phyloP scores from a whole-genome alignment of 1,140 invertebrate genomes.

The Panagrolaimus sp. region DNA sequence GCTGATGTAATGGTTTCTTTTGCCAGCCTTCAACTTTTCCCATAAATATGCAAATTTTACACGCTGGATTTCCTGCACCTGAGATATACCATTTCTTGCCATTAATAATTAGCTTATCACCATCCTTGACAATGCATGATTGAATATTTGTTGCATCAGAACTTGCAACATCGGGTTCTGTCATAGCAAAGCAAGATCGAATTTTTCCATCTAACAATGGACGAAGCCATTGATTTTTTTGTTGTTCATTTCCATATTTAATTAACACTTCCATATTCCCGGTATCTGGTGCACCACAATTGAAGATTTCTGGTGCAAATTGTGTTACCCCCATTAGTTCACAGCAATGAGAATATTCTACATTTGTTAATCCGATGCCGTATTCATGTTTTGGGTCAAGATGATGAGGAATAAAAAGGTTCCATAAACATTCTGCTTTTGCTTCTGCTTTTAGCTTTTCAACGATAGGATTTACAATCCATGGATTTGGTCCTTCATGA shows the following conservation, averaged over 20 bases:
- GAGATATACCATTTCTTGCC: constrained; percentile 62
- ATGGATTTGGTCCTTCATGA: constrained; percentile 54
- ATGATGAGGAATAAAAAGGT: constrained; percentile 60
- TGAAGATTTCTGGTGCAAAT: constrained; percentile 57
- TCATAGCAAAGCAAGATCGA: constrained; percentile 62
- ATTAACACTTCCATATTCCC: constrained; percentile 63
- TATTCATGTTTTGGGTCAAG: constrained; percentile 59
- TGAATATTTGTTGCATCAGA: constrained; percentile 62
- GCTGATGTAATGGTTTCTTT: constrained; percentile 51
- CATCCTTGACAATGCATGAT: constrained; percentile 58
- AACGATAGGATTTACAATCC: constrained; percentile 43
- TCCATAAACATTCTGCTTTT: constrained; percentile 60
- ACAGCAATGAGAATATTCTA: constrained; percentile 62
- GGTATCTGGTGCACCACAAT: constrained; percentile 61
- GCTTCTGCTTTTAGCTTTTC: constrained; percentile 56
- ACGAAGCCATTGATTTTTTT: constrained; percentile 60
- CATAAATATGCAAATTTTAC: constrained; percentile 62
- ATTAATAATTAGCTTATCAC: constrained; percentile 61
- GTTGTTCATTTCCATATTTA: constrained; percentile 60
- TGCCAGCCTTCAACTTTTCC: constrained; percentile 58
- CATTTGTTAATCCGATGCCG: constrained; percentile 60
- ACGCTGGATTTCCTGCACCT: constrained; percentile 60
- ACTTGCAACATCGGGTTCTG: constrained; percentile 62
- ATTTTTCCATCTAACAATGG: constrained; percentile 61
- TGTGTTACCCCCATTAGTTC: constrained; percentile 61